Evolutionary conservation across 53 echinoderm and acorn worm genomes (phyloP).

Genomic region (Hippasteria phrygiana): DNA sequence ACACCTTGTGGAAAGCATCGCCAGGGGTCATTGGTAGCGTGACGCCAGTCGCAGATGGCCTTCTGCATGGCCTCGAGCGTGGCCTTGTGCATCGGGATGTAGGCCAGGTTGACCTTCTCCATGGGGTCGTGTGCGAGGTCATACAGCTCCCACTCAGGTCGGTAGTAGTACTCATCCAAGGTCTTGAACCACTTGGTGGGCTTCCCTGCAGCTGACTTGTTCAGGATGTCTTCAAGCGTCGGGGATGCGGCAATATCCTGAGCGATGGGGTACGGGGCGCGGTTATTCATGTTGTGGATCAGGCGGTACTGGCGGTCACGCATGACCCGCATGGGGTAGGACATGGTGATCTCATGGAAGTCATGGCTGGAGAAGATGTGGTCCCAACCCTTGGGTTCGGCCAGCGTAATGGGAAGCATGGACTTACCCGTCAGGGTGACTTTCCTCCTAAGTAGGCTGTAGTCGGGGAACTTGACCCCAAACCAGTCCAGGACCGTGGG

Average conservation of each 20-base stretch:
- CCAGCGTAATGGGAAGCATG: conserved; percentile 74
- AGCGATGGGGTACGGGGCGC: conserved; percentile 90
- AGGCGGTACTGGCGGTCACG: conserved; percentile 82
- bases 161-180: conserved; percentile 88
- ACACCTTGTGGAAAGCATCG: conserved; percentile 88
- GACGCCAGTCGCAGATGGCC: conserved; percentile 73
- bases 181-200: conserved; percentile 96
- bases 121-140: conserved; percentile 86
- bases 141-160: conserved; percentile 90
- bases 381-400: conserved; percentile 83
- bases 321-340: conserved; percentile 94
- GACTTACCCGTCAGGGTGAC: conserved; percentile 83
- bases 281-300: conserved; percentile 95
- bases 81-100: conserved; percentile 53
- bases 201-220: conserved; percentile 70
- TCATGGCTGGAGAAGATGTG: conserved; percentile 90
- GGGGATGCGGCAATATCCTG: conserved; percentile 81
- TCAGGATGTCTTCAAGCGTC: conserved; percentile 86
- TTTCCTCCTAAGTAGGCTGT: conserved; percentile 45
- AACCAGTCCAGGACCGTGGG: conserved; percentile 96
- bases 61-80: conserved; percentile 69
- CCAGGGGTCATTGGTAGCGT: conserved; percentile 86
- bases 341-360: conserved; percentile 97
- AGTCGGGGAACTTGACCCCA: conserved; percentile 72
- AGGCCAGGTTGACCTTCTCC: conserved; percentile 81